Base-by-base conservation (phyloP, 2,888 invertebrate species). In the Thecophora atra region DNA sequence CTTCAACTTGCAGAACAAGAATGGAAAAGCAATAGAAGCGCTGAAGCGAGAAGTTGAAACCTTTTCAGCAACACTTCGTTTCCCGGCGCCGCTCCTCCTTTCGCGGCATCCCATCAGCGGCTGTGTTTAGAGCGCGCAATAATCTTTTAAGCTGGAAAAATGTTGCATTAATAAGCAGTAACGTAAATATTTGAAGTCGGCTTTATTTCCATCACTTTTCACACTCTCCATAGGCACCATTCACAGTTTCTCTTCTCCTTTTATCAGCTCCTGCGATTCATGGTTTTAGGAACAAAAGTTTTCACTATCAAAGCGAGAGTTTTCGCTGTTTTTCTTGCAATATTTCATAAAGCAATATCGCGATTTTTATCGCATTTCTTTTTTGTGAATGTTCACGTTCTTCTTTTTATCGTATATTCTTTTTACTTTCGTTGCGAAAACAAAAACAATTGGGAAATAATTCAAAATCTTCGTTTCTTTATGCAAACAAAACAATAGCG, bases 61-160 rank as follows among this genome's bases (percentile, higher is more conserved):
- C n/a, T 51, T 65, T 63, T 21, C 7, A 21, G 42, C 37, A 37
- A 44, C 63, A 63, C 37, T 37, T 63, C 63, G 63, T 19, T 19
- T 15, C 64, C 19, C 64, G 42, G 17, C 44, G 42, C 17, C 37
- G 17, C 44, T 44, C 17, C 37, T 6, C 2, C 37, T 37, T 37
- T 11, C 1, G 11, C 37, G 19, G 19, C 37, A n/a, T 2, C 56
- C n/a, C 24, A 56, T 5, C 42, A 19, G 42, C 37, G 30, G 13
- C 62, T 1, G 13, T 19, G 68, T 24, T 28, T 58, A 24, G 63
- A 70, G 63, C 64, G 47, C 47, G 28, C 63, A 71, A 71, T 71
- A 71, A 71, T 71, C 71, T 44, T 54, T 65, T 71, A 65, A 71
- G 71, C 71, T 71, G 71, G 56, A 71, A 71, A 71, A 71, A 71